A percentile compares a stretch with the other conserved stretches of the same genome.
Evolutionary conservation across 92 coral and sea anemone species (phyloP).

Genomic region (Palythoa heliodiscus): DNA sequence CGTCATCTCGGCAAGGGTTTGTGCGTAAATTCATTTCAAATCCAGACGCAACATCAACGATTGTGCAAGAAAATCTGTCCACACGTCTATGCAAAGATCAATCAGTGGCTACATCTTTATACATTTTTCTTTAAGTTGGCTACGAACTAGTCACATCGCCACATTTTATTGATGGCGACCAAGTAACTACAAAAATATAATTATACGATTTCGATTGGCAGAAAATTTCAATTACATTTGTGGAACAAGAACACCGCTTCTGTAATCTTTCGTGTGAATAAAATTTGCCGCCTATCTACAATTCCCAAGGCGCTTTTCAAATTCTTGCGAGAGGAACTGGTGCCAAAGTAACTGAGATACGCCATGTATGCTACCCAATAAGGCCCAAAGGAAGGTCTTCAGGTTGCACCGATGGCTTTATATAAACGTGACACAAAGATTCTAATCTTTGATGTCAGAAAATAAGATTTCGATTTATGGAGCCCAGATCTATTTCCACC

Average conservation of each 20-base stretch:
- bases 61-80: conserved; percentile 27
- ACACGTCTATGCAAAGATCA: background rate
- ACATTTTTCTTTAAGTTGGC: background rate
- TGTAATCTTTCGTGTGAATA: conserved; percentile 16
- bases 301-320: conserved; percentile 20
- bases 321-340: conserved; percentile 17
- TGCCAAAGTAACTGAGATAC: background rate
- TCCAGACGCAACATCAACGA: conserved; percentile 19
- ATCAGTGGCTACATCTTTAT: conserved; percentile 3
- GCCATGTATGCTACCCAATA: conserved; percentile 6
- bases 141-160: background rate
- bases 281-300: conserved; percentile 16
- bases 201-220: background rate
- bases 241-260: background rate
- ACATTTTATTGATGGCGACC: conserved; percentile 16
- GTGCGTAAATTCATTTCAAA: conserved; percentile 15
- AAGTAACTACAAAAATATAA: conserved; percentile 12
- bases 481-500: no score
- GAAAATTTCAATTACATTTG: conserved; percentile 15
- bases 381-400: background rate
- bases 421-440: no score
- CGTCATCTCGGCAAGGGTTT: background rate
- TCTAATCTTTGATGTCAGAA: no score
- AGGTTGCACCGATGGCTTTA: no score
- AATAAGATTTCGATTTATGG: no score